Evolutionary conservation across 2,797 vertebrate species (phyloP).

Genomic region (Sphaeramia orbicularis): DNA sequence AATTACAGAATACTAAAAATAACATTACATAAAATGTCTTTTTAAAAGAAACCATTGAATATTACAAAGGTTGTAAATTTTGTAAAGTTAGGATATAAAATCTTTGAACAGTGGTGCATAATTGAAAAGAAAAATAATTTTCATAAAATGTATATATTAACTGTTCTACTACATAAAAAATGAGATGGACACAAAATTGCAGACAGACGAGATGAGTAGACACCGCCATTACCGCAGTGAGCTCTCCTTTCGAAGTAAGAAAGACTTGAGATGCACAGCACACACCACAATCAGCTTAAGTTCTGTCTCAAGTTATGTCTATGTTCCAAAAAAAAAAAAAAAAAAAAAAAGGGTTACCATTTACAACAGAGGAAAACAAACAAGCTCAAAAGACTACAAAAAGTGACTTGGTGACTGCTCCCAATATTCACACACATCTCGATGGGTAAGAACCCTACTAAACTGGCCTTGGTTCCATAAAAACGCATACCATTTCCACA

Average conservation of each 20-base stretch:
- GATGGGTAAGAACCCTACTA: conserved; percentile 58
- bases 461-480: conserved; percentile 80
- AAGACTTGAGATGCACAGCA: conserved; percentile 80
- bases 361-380: conserved; percentile 71
- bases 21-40: conserved; percentile 88
- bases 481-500: conserved; percentile 73
- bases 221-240: conserved; percentile 73
- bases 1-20: conserved; percentile 89
- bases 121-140: conserved; percentile 85
- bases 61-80: conserved; percentile 89
- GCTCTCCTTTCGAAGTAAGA: conserved; percentile 73
- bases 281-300: conserved; percentile 75
- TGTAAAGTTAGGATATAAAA: conserved; percentile 89
- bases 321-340: conserved; percentile 50
- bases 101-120: conserved; percentile 87
- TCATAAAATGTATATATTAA: conserved; percentile 88
- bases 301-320: conserved; percentile 71
- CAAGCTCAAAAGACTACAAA: conserved; percentile 63
- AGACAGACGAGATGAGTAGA: conserved; percentile 80
- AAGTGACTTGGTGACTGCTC: conserved; percentile 84
- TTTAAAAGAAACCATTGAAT: conserved; percentile 87
- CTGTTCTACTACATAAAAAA: conserved; percentile 85
- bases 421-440: conserved; percentile 72
- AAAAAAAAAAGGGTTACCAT: conserved; percentile 55
- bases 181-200: conserved; percentile 81